A percentile compares a stretch with the other conserved stretches of the same genome.
Evolutionary conservation across 2,113 vertebrate genomes (phyloP).

Genomic region (Pongo pygmaeus): DNA sequence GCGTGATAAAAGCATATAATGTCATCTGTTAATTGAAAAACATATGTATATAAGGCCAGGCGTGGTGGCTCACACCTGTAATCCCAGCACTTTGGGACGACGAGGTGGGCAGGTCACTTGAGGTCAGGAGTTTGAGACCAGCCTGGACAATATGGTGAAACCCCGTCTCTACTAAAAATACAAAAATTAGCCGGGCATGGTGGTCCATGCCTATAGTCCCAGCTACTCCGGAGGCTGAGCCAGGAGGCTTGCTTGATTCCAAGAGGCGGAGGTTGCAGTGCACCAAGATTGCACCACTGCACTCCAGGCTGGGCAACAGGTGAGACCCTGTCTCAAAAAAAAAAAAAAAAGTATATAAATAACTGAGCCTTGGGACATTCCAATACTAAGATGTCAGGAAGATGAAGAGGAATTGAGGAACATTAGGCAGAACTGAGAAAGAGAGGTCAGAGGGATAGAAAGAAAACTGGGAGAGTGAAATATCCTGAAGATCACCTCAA

Average conservation of each 20-base stretch:
- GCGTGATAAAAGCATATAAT: background rate
- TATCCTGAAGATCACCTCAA: background rate
- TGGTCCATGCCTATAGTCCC: no score
- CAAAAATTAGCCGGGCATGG: no score
- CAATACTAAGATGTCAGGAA: background rate
- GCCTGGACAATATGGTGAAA: no score
- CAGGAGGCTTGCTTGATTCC: no score
- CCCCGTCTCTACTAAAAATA: no score
- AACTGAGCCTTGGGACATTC: background rate
- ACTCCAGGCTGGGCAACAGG: background rate
- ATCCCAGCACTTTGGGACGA: no score
- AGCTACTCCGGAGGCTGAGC: no score
- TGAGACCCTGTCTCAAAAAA: background rate
- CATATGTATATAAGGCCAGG: background rate
- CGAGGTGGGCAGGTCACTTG: no score
- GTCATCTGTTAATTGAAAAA: background rate
- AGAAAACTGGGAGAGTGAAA: background rate
- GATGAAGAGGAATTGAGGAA: background rate
- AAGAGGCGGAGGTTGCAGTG: no score
- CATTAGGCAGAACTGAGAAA: background rate
- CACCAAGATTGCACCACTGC: no score
- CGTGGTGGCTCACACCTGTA: no score
- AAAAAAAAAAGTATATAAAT: background rate
- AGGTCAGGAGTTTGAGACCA: no score
- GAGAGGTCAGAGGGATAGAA: background rate